phyloP scores from a whole-genome alignment of 2,888 invertebrate species.

The Oasisia sp. region DNA sequence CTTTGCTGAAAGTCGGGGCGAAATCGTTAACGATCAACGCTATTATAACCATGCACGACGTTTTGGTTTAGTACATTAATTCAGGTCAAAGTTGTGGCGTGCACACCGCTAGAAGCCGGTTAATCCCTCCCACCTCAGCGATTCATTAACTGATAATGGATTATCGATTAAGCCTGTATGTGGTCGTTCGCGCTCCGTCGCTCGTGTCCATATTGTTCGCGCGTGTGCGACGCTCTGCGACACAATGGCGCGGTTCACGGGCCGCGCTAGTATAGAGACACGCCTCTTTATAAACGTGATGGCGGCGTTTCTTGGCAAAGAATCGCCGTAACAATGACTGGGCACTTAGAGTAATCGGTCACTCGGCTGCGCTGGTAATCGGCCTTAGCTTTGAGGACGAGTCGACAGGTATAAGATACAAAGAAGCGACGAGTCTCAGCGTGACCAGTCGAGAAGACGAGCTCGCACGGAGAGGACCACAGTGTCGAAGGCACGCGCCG shows the following conservation, averaged over 20 bases:
- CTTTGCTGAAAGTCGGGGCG: no score
- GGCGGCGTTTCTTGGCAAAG: neutral
- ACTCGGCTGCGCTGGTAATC: neutral
- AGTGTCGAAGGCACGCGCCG: neutral
- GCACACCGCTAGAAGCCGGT: neutral
- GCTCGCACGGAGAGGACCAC: neutral
- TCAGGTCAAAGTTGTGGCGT: neutral
- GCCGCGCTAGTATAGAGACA: neutral
- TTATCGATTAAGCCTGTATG: neutral
- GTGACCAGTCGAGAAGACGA: neutral
- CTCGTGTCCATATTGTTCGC: neutral
- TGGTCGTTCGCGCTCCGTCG: neutral
- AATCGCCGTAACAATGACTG: slow-evolving; percentile 3
- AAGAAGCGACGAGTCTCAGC: neutral
- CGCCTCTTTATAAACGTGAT: neutral
- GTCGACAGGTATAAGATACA: neutral
- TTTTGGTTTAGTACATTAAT: neutral
- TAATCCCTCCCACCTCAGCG: neutral
- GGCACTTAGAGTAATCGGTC: neutral
- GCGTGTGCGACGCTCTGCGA: neutral
- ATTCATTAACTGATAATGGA: slow-evolving; percentile 4
- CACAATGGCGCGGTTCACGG: neutral
- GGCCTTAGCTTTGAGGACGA: neutral
- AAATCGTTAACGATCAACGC: neutral
- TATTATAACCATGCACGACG: neutral